Evolutionary conservation across 1,140 invertebrate species (phyloP), one percentile per base, ranked within the genome.

Genomic region (Rhopalosiphum maidis): DNA sequence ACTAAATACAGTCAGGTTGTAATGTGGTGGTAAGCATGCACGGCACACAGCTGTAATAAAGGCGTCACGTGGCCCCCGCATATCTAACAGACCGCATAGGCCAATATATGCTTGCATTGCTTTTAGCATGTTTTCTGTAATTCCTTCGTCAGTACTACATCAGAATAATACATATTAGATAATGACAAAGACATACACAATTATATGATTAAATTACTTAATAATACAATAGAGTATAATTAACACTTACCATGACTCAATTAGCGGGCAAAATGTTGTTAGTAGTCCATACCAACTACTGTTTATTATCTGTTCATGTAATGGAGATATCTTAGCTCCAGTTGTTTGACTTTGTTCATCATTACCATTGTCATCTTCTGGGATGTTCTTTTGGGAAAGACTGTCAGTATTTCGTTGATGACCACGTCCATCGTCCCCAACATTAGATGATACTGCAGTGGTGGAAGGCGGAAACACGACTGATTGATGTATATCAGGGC

Each of bases 281-380:
- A 99, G 96, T 51, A 99, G 95, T 15, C 98, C 98, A 95, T 98
- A 98, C 98, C 99, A 99, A 94, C 98, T 98, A 0, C 98, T 99
- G 95, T 98, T 98, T 8, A 99, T 97, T 41, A 99, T 95, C 95
- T 99, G 97, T 85, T 96, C 95, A 94, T 97, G 96, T 22, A 97
- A 94, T 92, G 96, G 96, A 93, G 95, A 96, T 88, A 96, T 96
- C 21, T 95, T 95, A 94, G 96, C 95, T 22, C 94, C 95, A 25
- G 96, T 95, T 51, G 96, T 94, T 87, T 96, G 30, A 21, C 0
- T 51, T 22, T 96, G 54, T 95, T 95, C 93, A 95, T 96, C 43
- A 94, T 89, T 87, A 94, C 95, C 95, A 23, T 85, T 94, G 51
- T 94, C 94, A 89, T 95, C 95, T 86, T 95, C 43, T 68, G 37